Percentiles rank a stretch among this genome's conserved stretches.
Conservation (phyloP, 2,113 vertebrate genomes). For the Chinchilla lanigera region DNA sequence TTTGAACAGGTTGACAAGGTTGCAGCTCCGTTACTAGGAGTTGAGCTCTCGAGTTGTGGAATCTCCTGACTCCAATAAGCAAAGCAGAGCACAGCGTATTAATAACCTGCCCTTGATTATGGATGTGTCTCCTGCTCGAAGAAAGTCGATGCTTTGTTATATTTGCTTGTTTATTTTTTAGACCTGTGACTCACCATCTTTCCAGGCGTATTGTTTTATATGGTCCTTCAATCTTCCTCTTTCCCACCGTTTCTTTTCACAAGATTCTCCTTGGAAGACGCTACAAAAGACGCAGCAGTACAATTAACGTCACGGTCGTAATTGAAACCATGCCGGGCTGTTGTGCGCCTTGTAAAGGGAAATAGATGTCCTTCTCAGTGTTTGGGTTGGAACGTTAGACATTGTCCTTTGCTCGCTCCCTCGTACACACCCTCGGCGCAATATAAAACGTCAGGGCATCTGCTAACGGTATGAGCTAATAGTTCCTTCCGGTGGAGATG, state of each 20-base stretch:
- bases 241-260: slow-evolving; percentile 85
- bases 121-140: slow-evolving; percentile 82
- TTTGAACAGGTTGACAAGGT: slow-evolving; percentile 89
- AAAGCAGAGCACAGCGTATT: slow-evolving; percentile 84
- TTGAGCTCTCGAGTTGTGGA: slow-evolving; percentile 85
- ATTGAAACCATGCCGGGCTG: slow-evolving; percentile 83
- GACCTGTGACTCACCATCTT: slow-evolving; percentile 83
- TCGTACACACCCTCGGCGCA: slow-evolving; percentile 69
- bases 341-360: slow-evolving; percentile 83
- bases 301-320: slow-evolving; percentile 81
- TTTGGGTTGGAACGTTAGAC: slow-evolving; percentile 74
- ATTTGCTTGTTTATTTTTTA: slow-evolving; percentile 87
- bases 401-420: slow-evolving; percentile 6
- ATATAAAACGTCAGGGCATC: slow-evolving; percentile 55
- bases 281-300: slow-evolving; percentile 80
- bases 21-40: slow-evolving; percentile 86
- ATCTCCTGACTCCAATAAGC: slow-evolving; percentile 88
- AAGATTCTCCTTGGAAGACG: slow-evolving; percentile 82
- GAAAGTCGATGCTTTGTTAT: slow-evolving; percentile 86
- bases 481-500: slow-evolving; percentile 74
- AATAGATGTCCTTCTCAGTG: slow-evolving; percentile 73
- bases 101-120: slow-evolving; percentile 84
- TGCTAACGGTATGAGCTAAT: slow-evolving; percentile 68
- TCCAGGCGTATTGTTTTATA: slow-evolving; percentile 80
- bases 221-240: slow-evolving; percentile 81